A percentile compares a stretch with the other conserved stretches of the same genome.
These are phyloP conservation scores for Okapia johnstoni DNA, from an alignment of 2,113 vertebrate genomes.

Conservation along the genomic window DNA sequence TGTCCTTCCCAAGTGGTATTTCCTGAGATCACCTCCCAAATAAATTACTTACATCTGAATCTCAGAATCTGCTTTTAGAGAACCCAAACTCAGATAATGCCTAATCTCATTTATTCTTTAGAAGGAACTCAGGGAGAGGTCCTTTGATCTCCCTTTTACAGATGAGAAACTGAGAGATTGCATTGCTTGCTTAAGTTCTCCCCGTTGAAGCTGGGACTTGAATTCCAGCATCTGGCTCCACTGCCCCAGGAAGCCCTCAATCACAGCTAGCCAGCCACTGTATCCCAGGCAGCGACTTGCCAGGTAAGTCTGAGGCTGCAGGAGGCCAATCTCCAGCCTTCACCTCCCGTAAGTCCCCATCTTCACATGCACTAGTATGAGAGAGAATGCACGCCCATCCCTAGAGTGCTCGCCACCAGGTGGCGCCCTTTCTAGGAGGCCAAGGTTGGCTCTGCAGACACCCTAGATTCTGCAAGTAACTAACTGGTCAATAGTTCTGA, in stretches of 20 bases:
- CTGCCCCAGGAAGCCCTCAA: background rate
- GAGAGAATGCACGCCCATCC: too few species aligned
- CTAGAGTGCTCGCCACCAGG: background rate
- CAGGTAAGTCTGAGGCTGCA: background rate
- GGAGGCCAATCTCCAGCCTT: background rate
- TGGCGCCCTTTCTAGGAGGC: background rate
- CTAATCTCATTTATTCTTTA: background rate
- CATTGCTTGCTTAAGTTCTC: background rate
- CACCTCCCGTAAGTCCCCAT: fast-evolving
- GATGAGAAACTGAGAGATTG: background rate
- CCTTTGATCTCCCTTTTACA: background rate
- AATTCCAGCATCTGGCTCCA: background rate
- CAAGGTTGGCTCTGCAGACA: too few species aligned
- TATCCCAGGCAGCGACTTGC: background rate
- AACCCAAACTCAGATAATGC: background rate
- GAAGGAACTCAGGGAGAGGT: background rate
- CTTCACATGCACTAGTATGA: fast-evolving
- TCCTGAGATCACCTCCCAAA: background rate
- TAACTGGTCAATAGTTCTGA: fast-evolving
- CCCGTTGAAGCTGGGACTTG: background rate
- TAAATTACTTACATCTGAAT: background rate
- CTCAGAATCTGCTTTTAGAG: background rate
- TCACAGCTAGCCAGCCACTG: background rate
- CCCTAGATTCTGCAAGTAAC: background rate
- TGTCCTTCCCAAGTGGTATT: background rate